A percentile compares a stretch with the other conserved stretches of the same genome.
These are phyloP conservation scores for Darevskia nairensis DNA, from an alignment of 2,797 vertebrate genomes.

Conservation along the genomic window DNA sequence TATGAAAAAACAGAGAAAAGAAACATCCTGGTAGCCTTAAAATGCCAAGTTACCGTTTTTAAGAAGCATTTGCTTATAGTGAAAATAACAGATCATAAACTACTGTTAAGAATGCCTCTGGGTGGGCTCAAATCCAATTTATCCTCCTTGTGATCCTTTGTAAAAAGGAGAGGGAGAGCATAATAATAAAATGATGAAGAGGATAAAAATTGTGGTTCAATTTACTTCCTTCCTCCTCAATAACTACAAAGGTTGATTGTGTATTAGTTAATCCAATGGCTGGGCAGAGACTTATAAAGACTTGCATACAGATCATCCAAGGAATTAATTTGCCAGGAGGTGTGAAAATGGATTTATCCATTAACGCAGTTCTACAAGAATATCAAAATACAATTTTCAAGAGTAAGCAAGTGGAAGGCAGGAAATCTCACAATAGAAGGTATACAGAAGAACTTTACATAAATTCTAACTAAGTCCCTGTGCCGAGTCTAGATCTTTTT, in stretches of 20 bases:
- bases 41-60: background rate
- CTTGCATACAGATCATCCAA: constrained; percentile 10
- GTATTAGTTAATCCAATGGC: background rate
- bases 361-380: background rate
- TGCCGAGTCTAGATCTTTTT: background rate
- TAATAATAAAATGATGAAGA: constrained; percentile 17
- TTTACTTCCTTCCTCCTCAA: constrained; percentile 9
- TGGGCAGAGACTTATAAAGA: background rate
- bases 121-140: background rate
- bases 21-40: background rate
- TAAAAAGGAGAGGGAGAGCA: background rate
- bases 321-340: constrained; percentile 14
- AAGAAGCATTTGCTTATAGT: background rate
- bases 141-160: constrained; percentile 15
- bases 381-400: background rate
- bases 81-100: constrained; percentile 1
- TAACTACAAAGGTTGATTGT: constrained; percentile 7
- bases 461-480: background rate
- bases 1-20: background rate
- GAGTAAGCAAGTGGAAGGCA: background rate
- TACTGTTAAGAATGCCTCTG: constrained; percentile 17
- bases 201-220: background rate
- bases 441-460: background rate
- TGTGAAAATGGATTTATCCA: constrained; percentile 15
- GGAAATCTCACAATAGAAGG: background rate